phyloP scores from a whole-genome alignment of 2,888 invertebrate species.

The Cataglyphis albicans region DNA sequence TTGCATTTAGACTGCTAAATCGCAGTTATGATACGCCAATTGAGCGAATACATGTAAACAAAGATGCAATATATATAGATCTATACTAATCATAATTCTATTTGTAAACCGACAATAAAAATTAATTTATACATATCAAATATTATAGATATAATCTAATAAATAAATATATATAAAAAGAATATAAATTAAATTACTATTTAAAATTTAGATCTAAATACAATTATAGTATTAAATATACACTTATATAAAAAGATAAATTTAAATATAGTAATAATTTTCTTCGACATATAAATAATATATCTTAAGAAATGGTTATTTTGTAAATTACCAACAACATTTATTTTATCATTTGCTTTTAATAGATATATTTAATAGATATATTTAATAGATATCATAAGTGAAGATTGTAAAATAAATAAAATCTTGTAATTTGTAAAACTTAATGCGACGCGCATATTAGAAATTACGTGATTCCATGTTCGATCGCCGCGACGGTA shows the following conservation, averaged over 20 bases:
- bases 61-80: neutral
- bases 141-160: neutral
- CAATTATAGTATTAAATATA: neutral
- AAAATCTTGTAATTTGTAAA: slow-evolving; percentile 2
- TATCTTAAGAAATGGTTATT: neutral
- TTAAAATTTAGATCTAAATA: neutral
- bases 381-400: neutral
- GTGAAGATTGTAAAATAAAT: neutral
- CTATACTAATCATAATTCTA: neutral
- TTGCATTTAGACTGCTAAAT: neutral
- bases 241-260: neutral
- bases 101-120: neutral
- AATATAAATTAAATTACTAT: slow-evolving; percentile 5
- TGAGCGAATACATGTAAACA: neutral
- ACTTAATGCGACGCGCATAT: neutral
- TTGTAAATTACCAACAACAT: neutral
- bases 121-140: slow-evolving; percentile 10
- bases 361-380: no score
- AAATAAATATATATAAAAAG: neutral
- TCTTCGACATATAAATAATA: neutral
- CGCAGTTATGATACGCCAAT: neutral
- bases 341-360: neutral
- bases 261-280: neutral
- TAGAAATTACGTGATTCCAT: slow-evolving; percentile 33
- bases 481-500: slow-evolving; percentile 54